phyloP scores from a whole-genome alignment of 2,888 invertebrate genomes.

The Aphelenchoides bicaudatus region DNA sequence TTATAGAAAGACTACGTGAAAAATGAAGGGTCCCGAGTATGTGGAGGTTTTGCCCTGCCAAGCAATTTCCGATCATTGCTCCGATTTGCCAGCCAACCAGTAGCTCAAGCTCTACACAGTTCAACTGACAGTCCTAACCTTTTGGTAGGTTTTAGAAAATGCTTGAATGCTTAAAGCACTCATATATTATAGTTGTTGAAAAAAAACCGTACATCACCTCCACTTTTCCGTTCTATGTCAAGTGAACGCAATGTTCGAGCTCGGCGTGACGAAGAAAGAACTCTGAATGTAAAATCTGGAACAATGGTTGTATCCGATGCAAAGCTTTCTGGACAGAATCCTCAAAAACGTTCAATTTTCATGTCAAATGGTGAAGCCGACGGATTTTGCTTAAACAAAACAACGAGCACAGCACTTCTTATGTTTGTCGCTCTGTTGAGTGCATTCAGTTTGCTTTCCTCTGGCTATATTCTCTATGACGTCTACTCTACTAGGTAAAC shows the following conservation, averaged over 20 bases:
- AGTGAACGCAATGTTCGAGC: constrained; percentile 5
- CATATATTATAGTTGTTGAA: not conserved
- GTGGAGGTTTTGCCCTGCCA: no score
- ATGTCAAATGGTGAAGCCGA: not conserved
- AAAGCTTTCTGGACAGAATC: not conserved
- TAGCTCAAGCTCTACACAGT: no score
- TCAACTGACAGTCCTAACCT: no score
- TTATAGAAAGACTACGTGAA: no score
- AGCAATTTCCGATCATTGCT: no score
- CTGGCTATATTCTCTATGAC: not conserved
- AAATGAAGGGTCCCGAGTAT: no score
- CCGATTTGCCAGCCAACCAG: no score
- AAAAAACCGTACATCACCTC: no score
- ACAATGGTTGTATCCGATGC: not conserved
- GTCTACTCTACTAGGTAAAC: constrained; percentile 5
- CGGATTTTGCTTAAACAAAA: constrained; percentile 1
- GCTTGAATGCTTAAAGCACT: not conserved
- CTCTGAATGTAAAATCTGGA: not conserved
- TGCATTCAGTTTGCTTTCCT: not conserved
- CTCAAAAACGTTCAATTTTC: not conserved
- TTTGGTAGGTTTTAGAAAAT: no score
- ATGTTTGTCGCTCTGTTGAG: not conserved
- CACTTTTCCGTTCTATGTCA: not conserved
- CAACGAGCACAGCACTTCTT: not conserved
- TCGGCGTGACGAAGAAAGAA: not conserved